Evolutionary conservation across 1,140 invertebrate genomes (phyloP).

Genomic region (Sitobion miscanthi): DNA sequence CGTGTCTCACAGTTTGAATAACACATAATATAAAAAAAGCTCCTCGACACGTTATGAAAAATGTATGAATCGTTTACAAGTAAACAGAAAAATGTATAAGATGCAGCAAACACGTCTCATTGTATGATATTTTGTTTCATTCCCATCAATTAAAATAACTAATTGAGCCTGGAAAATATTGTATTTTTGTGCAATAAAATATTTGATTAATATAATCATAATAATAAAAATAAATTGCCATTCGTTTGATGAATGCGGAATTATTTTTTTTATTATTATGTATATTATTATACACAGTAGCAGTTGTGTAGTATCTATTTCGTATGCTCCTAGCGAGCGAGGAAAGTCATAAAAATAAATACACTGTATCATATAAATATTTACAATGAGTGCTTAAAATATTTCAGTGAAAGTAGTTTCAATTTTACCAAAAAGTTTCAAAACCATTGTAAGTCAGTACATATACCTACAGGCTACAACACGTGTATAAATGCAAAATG

Average conservation of each 20-base stretch:
- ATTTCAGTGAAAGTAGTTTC: neutral
- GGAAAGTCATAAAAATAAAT: neutral
- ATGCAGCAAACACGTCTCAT: neutral
- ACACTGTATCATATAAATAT: neutral
- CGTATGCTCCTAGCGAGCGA: neutral
- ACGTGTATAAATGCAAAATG: neutral
- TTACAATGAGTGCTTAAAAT: neutral
- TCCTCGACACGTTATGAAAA: neutral
- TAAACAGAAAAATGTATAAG: neutral
- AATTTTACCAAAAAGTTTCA: neutral
- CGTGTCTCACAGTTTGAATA: neutral
- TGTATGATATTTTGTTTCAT: neutral
- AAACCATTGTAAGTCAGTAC: neutral
- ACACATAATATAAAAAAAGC: neutral
- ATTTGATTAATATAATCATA: neutral
- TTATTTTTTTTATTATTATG: neutral
- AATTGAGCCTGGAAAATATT: neutral
- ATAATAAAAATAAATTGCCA: neutral
- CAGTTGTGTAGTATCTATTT: neutral
- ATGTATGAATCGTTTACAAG: neutral
- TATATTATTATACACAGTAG: neutral
- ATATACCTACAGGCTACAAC: neutral
- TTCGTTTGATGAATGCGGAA: neutral
- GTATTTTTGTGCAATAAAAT: neutral
- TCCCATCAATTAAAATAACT: neutral